phyloP scores from a whole-genome alignment of 2,888 invertebrate species.

The Meteorus colon region DNA sequence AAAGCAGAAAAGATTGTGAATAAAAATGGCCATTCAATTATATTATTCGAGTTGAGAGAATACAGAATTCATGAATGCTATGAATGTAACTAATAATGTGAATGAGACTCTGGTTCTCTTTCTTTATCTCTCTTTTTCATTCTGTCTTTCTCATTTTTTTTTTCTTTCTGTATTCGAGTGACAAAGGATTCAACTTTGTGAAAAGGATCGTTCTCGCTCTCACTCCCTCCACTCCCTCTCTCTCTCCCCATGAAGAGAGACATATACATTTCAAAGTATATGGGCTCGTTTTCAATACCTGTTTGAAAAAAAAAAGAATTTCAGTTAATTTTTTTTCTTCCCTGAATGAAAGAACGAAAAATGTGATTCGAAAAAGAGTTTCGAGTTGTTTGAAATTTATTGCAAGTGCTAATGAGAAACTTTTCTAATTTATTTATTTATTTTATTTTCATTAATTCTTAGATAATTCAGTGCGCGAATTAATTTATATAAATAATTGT shows the following conservation, averaged over 20 bases:
- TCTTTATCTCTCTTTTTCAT: not conserved
- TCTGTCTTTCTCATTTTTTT: not conserved
- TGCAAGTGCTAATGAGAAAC: no score
- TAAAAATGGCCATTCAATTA: constrained; percentile 29
- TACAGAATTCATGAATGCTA: constrained; percentile 30
- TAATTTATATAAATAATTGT: no score
- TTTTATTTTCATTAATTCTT: no score
- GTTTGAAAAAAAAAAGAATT: constrained; percentile 4
- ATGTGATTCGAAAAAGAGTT: no score
- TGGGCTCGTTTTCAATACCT: constrained; percentile 20
- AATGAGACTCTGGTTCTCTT: constrained; percentile 17
- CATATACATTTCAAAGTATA: not conserved
- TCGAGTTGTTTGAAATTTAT: no score
- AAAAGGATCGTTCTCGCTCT: not conserved
- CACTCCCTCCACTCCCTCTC: not conserved
- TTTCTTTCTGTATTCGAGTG: constrained; percentile 7
- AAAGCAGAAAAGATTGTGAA: not conserved
- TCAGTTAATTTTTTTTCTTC: not conserved
- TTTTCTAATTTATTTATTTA: no score
- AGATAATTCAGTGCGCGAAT: no score
- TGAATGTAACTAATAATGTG: constrained; percentile 29
- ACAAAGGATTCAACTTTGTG: constrained; percentile 23
- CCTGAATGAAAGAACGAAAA: not conserved
- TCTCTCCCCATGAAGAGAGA: no score
- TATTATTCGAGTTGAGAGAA: not conserved